Evolutionary conservation across 2,888 invertebrate genomes (phyloP).

Genomic region (Mythimna pallens): DNA sequence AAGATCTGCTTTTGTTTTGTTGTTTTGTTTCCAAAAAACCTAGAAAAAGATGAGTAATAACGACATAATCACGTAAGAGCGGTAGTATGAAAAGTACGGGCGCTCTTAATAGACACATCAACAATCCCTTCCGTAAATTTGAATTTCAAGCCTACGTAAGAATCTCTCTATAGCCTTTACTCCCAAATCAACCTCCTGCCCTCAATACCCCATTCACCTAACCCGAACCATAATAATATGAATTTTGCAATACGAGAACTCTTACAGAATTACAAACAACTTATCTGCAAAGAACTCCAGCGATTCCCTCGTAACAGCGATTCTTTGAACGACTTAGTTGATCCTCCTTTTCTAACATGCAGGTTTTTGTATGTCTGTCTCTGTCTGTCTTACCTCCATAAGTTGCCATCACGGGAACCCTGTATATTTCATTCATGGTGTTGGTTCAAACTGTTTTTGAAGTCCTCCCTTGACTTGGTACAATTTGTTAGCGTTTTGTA

Average conservation of each 20-base stretch:
- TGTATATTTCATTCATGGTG: slow-evolving; percentile 74
- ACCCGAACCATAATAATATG: slow-evolving; percentile 45
- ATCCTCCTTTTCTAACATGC: slow-evolving; percentile 32
- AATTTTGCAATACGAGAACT: slow-evolving; percentile 64
- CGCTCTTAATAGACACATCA: no score
- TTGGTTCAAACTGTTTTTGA: slow-evolving; percentile 71
- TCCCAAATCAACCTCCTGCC: slow-evolving; percentile 22
- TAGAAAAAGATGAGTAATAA: no score
- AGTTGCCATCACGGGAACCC: slow-evolving; percentile 63
- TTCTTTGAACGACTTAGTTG: slow-evolving; percentile 59
- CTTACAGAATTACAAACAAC: slow-evolving; percentile 67
- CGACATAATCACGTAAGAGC: no score
- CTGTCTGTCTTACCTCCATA: slow-evolving; percentile 54
- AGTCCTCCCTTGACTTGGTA: slow-evolving; percentile 64
- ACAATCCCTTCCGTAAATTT: no score
- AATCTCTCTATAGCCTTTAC: slow-evolving; percentile 12
- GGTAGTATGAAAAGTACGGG: no score
- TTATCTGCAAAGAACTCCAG: slow-evolving; percentile 70
- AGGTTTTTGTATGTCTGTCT: slow-evolving; percentile 46
- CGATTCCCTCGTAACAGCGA: slow-evolving; percentile 64
- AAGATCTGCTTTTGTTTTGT: no score
- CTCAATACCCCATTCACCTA: slow-evolving; percentile 34
- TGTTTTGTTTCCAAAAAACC: no score
- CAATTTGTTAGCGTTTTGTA: slow-evolving; percentile 69
- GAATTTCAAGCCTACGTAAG: slow-evolving; percentile 12